A percentile compares a stretch with the other conserved stretches of the same genome.
Evolutionary conservation across 2,797 vertebrate species (phyloP).

Genomic region (Morus bassanus): DNA sequence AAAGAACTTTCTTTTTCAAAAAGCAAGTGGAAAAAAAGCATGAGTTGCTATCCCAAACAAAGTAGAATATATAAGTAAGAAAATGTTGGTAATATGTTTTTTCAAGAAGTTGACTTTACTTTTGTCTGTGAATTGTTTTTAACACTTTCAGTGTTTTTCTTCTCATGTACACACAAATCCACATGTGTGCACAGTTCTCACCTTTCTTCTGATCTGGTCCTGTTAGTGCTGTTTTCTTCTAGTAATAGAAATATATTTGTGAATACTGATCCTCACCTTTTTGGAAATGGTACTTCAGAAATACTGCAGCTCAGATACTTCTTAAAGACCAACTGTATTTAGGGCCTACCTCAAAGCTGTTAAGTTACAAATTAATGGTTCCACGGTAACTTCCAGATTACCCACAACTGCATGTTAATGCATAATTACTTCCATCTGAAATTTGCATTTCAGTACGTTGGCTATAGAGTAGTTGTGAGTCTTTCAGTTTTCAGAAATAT

Average conservation of each 20-base stretch:
- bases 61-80: not conserved
- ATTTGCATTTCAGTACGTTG: not conserved
- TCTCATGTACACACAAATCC: not conserved
- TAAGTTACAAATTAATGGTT: not conserved
- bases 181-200: not conserved
- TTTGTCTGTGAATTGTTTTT: not conserved
- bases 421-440: not conserved
- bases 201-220: not conserved
- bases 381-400: not conserved
- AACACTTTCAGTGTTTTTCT: not conserved
- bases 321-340: not conserved
- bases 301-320: not conserved
- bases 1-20: not conserved
- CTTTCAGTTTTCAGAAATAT: not conserved
- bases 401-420: not conserved
- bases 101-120: not conserved
- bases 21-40: not conserved
- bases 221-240: not conserved
- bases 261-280: not conserved
- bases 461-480: not conserved
- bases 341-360: not conserved
- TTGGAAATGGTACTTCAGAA: not conserved
- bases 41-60: not conserved
- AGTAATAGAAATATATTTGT: not conserved
- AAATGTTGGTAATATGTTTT: not conserved